Base-by-base conservation (phyloP, 2,113 vertebrate genomes). In the Stictonetta naevosa region DNA sequence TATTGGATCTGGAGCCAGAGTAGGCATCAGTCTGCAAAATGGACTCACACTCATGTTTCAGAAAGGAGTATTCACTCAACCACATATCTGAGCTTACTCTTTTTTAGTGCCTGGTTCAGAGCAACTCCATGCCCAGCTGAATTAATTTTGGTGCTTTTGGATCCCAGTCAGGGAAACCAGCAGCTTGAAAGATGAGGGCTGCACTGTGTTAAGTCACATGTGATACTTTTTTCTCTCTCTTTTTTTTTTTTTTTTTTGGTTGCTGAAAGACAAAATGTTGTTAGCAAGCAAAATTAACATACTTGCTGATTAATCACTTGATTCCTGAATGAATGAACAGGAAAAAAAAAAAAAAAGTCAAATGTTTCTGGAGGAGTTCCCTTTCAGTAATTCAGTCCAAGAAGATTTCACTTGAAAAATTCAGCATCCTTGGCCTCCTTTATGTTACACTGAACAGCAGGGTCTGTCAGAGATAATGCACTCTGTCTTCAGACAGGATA, bases 371-470 rank as follows among this genome's bases (percentile, higher is more conserved):
- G 80, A 79, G 44, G 7, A 52, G 77, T 50, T 88, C 8, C 15
- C 22, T 58, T 95, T 77, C 58, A 29, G 34, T 69, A 63, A 86
- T 46, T 86, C 42, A 80, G 33, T 71, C 38, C 46, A 81, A 28
- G 16, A 46, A 95, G 81, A 34, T 2, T 66, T 75, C 52, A 76
- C 11, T 22, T 83, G 38, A 92, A 96, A 96, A 96, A 86, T 38
- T 81, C 58, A 76, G n/a, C 44, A 40, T 62, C 31, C 11, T 76
- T 90, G 60, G 11, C 52, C 17, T 83, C 53, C 63, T 90, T 92
- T 89, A 31, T 52, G 36, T 67, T 33, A 34, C 5, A 4, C 18
- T 74, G 77, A 88, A 79, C 42, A 92, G 91, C 38, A 52, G 42
- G 53, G 31, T 26, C 56, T 29, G 3, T 52, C 68, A 91, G 44